These are phyloP conservation scores for Pseudanteris insignis DNA, from an alignment of 2,888 invertebrate species.

Conservation along the genomic window DNA sequence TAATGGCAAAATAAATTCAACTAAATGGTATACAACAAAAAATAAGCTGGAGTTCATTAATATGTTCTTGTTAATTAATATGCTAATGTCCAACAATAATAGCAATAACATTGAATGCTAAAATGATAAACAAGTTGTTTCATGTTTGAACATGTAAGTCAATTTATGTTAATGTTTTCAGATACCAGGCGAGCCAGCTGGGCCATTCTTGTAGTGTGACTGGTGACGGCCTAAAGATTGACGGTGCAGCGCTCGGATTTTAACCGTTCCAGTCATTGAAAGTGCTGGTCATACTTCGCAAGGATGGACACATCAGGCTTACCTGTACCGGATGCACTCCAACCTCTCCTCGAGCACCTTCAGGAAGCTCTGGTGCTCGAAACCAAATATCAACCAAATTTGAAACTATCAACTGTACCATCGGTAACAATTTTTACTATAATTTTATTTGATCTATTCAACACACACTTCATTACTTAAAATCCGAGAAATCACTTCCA, in stretches of 20 bases:
- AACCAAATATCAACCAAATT: conserved; percentile 76
- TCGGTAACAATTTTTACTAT: too few relatives aligned
- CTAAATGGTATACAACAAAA: too few relatives aligned
- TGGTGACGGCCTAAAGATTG: conserved; percentile 25
- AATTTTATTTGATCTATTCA: too few relatives aligned
- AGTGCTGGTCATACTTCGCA: conserved; percentile 59
- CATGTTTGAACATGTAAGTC: too few relatives aligned
- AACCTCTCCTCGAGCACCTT: conserved; percentile 66
- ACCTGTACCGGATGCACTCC: conserved; percentile 66
- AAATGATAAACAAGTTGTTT: too few relatives aligned
- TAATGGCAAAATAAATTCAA: too few relatives aligned
- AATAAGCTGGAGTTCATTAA: too few relatives aligned
- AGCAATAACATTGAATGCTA: too few relatives aligned
- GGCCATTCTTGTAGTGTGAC: conserved; percentile 66
- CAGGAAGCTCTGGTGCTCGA: conserved; percentile 77
- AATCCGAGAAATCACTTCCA: too few relatives aligned
- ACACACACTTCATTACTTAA: too few relatives aligned
- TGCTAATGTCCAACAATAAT: too few relatives aligned
- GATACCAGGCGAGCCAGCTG: conserved; percentile 66
- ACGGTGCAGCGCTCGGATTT: conserved; percentile 3
- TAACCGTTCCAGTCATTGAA: conserved; percentile 46
- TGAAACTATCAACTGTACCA: conserved; percentile 73
- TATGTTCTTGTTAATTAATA: too few relatives aligned
- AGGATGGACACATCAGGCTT: conserved; percentile 66
- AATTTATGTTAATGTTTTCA: conserved; percentile 39